Base-by-base conservation (phyloP, 1,140 invertebrate genomes). In the Orchesella cincta region DNA sequence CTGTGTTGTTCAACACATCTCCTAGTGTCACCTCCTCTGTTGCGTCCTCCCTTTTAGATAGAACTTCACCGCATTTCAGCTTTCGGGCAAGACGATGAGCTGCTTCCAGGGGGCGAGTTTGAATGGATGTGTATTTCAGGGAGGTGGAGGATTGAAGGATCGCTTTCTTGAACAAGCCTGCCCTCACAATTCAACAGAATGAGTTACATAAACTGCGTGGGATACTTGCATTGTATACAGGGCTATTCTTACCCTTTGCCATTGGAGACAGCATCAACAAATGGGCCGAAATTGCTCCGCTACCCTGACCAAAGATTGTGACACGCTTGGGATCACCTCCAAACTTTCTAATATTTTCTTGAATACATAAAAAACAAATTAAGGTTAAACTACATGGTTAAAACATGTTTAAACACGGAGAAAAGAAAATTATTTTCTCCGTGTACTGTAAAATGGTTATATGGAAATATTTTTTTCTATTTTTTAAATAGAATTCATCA, bases 261-360 rank as follows among this genome's bases (percentile, higher is more conserved):
- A 80, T 34, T 26, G 79, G 76, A 0, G 76, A 76, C 18, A 78
- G n/a, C 76, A 80, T 75, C 16, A 77, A 73, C 8, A 35, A 75
- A 57, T 77, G 73, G 18, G 88, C 85, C 51, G 84, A 84, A 16
- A 83, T 82, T 3, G 85, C 84, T 5, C 86, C 86, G 64, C 84
- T 79, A 14, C 83, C 83, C 46, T 84, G 82, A 3, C 86, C 86
- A 78, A 86, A 83, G 1, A 87, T 74, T 14, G 85, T 86, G 14
- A 87, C 83, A 46, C 80, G 75, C n/a, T 83, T 81, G 0, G 83
- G 79, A 78, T 87, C 85, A 1, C 85, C 86, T 54, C 81, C 81
- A 79, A 87, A 87, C 62, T 81, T 80, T 8, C 76, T 78, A 8
- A 86, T 85, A 74, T 87, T 86, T 54, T 84, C 80, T 52, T 84